Percentiles rank a stretch among this genome's conserved stretches.
These are phyloP conservation scores for Noctuana brunneofusca DNA, from an alignment of 2,888 invertebrate species.

Conservation along the genomic window DNA sequence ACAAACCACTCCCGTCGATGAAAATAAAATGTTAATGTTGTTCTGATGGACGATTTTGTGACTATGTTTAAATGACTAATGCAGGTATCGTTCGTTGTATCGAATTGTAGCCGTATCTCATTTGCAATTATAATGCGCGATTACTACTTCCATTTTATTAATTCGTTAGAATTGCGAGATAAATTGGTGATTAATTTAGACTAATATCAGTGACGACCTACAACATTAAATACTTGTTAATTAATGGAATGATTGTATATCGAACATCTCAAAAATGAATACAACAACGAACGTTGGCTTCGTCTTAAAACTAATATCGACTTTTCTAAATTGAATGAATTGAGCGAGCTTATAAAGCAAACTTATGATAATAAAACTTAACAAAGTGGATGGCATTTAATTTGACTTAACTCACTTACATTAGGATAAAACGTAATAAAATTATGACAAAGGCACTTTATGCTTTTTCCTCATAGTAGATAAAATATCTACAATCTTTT, in stretches of 20 bases:
- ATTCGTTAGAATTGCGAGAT: slow-evolving; percentile 36
- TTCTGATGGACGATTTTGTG: slow-evolving; percentile 70
- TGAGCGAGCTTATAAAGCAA: slow-evolving; percentile 80
- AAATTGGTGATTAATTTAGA: slow-evolving; percentile 34
- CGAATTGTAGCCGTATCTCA: slow-evolving; percentile 58
- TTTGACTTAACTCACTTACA: slow-evolving; percentile 82
- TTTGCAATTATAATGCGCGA: slow-evolving; percentile 61
- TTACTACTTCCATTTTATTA: slow-evolving; percentile 58
- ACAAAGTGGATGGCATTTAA: slow-evolving; percentile 83
- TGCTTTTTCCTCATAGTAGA: slow-evolving; percentile 67
- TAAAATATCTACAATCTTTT: slow-evolving; percentile 63
- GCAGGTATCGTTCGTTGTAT: slow-evolving; percentile 59
- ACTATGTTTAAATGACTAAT: slow-evolving; percentile 74
- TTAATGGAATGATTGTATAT: slow-evolving; percentile 32
- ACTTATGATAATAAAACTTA: slow-evolving; percentile 76
- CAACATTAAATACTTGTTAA: slow-evolving; percentile 31
- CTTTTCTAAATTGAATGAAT: slow-evolving; percentile 75
- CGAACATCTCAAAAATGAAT: slow-evolving; percentile 42
- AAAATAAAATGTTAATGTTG: slow-evolving; percentile 63
- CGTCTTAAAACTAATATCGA: slow-evolving; percentile 68
- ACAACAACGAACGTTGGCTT: slow-evolving; percentile 55
- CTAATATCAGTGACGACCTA: slow-evolving; percentile 21
- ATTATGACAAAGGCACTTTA: slow-evolving; percentile 78
- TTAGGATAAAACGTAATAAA: slow-evolving; percentile 65
- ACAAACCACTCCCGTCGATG: slow-evolving; percentile 76